Evolutionary conservation across 1,140 invertebrate genomes (phyloP).

Genomic region (Procambarus virginalis): DNA sequence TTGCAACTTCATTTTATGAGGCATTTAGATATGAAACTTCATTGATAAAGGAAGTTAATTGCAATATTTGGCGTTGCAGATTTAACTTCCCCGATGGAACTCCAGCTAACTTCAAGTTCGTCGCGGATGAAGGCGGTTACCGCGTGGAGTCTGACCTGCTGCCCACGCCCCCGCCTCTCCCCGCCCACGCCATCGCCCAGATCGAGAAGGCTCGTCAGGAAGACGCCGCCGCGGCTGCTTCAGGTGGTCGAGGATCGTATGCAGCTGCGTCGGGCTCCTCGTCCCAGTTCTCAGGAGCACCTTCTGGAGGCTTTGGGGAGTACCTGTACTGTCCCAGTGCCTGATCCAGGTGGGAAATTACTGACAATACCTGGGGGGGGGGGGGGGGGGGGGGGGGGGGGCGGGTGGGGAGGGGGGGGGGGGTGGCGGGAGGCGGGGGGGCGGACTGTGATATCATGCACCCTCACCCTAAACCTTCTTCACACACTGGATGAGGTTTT

Average conservation of each 20-base stretch:
- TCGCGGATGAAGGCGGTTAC: slow-evolving; percentile 38
- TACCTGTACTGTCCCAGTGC: too few species aligned
- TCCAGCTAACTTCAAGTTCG: slow-evolving; percentile 23
- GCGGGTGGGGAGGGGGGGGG: too few species aligned
- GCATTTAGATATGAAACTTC: not conserved
- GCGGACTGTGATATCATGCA: too few species aligned
- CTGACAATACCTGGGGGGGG: too few species aligned
- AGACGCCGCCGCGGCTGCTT: not conserved
- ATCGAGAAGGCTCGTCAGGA: slow-evolving; percentile 41
- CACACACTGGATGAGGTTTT: not conserved
- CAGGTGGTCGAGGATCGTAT: slow-evolving; percentile 11
- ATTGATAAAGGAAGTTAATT: not conserved
- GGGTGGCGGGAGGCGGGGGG: too few species aligned
- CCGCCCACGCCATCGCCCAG: slow-evolving; percentile 26
- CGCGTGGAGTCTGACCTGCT: slow-evolving; percentile 33
- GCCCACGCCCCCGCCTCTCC: slow-evolving; percentile 9
- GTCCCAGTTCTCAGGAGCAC: too few species aligned
- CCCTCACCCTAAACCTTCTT: too few species aligned
- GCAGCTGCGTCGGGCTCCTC: not conserved
- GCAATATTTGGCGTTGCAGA: not conserved
- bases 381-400: too few species aligned
- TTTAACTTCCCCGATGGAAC: slow-evolving; percentile 33
- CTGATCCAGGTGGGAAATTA: too few species aligned
- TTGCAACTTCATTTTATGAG: not conserved
- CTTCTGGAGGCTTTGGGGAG: not conserved